Percentiles rank a stretch among this genome's conserved stretches.
These are phyloP conservation scores for Deroplatys truncata DNA, from an alignment of 2,888 invertebrate species.

Conservation along the genomic window DNA sequence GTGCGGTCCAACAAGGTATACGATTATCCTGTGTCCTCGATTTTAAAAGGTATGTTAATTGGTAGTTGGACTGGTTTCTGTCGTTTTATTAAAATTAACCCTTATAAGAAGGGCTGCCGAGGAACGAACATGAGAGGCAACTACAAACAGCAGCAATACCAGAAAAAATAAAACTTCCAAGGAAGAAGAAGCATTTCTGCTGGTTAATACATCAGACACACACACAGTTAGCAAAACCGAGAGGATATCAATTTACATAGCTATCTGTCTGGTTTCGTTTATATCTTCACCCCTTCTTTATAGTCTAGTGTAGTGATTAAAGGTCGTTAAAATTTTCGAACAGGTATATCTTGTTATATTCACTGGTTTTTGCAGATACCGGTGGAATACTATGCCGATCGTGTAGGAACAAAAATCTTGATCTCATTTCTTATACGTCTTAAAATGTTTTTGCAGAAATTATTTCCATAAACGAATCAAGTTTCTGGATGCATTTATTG, in stretches of 20 bases:
- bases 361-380: not conserved
- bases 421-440: not conserved
- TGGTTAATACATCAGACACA: not conserved
- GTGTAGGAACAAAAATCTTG: not conserved
- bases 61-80: slow-evolving; percentile 4
- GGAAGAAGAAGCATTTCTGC: not conserved
- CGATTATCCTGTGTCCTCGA: not conserved
- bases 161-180: not conserved
- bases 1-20: not conserved
- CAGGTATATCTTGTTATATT: not conserved
- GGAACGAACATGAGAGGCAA: not conserved
- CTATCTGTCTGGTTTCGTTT: not conserved
- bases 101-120: not conserved
- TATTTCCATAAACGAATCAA: not conserved
- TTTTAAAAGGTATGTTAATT: slow-evolving; percentile 3
- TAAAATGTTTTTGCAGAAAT: not conserved
- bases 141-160: not conserved
- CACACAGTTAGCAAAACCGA: not conserved
- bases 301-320: not conserved
- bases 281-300: not conserved
- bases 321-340: not conserved
- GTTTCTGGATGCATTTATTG: not conserved
- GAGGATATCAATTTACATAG: not conserved
- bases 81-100: not conserved
- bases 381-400: not conserved